Evolutionary conservation across 2,888 invertebrate species (phyloP).

Genomic region (Keiferia lycopersicella): DNA sequence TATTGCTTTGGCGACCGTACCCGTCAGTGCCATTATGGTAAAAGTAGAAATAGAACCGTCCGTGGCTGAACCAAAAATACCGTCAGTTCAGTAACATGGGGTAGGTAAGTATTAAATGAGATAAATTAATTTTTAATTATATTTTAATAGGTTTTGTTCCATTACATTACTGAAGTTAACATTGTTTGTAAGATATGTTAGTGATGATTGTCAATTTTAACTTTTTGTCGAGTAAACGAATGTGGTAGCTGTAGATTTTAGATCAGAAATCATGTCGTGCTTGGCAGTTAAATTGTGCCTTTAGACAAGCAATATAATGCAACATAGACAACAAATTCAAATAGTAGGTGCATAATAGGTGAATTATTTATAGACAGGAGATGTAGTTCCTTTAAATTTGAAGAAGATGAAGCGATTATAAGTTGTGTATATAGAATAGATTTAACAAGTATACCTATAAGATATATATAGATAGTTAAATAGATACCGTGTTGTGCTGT

Average conservation of each 20-base stretch:
- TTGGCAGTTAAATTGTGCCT: neutral
- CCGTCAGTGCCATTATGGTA: constrained; percentile 52
- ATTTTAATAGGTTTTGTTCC: constrained; percentile 30
- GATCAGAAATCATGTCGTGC: neutral
- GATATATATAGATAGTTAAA: neutral
- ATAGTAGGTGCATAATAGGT: neutral
- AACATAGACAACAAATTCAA: constrained; percentile 3
- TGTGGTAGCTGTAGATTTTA: neutral
- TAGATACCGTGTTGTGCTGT: constrained; percentile 7
- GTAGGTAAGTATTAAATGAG: constrained; percentile 31
- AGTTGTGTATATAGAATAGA: constrained; percentile 11
- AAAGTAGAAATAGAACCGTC: constrained; percentile 41
- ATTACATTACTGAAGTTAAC: constrained; percentile 36
- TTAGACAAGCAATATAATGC: constrained; percentile 11
- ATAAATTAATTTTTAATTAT: constrained; percentile 30
- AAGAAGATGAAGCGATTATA: neutral
- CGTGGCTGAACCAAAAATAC: constrained; percentile 36
- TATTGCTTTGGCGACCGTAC: constrained; percentile 24
- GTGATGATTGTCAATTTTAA: constrained; percentile 5
- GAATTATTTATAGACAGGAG: constrained; percentile 10
- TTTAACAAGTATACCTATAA: neutral
- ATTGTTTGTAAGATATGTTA: constrained; percentile 15
- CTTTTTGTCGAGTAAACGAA: neutral
- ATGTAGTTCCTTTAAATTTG: constrained; percentile 14
- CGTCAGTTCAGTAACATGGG: neutral